A percentile compares a stretch with the other conserved stretches of the same genome.
These are phyloP conservation scores for Achatina immaculata DNA, from an alignment of 1,140 invertebrate genomes.

Conservation along the genomic window DNA sequence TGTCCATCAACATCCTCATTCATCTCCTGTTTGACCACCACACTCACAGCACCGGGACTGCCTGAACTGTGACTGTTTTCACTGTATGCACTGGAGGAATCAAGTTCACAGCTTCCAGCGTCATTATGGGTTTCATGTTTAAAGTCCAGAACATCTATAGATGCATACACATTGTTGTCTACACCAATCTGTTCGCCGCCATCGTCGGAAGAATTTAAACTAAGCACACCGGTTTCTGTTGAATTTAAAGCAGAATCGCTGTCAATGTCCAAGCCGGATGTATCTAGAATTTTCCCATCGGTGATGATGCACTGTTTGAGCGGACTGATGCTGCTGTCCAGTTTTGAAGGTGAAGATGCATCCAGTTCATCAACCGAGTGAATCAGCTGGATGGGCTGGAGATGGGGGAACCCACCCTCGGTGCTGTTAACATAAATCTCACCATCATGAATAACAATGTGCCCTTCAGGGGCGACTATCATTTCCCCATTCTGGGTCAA, in stretches of 20 bases:
- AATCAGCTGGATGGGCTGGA: conserved; percentile 28
- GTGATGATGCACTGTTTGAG: conserved; percentile 27
- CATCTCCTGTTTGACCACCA: not conserved
- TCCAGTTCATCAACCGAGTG: conserved; percentile 19
- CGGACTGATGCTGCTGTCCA: not conserved
- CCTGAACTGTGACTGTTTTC: conserved; percentile 13
- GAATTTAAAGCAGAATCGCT: conserved; percentile 21
- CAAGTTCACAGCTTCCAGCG: not conserved
- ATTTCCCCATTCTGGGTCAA: conserved; percentile 15
- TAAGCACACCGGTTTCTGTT: not conserved
- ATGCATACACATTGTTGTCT: not conserved
- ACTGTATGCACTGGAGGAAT: conserved; percentile 1
- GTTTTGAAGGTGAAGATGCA: not conserved
- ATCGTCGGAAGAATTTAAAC: conserved; percentile 17
- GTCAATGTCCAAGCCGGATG: not conserved
- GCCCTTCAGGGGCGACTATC: conserved; percentile 19
- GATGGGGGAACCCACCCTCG: conserved; percentile 13
- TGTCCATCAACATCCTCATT: not conserved
- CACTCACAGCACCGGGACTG: not conserved
- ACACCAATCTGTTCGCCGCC: not conserved
- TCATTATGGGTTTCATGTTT: not conserved
- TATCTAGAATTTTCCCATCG: conserved; percentile 17
- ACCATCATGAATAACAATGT: conserved; percentile 25
- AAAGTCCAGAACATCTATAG: conserved; percentile 7
- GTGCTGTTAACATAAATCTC: conserved; percentile 25